phyloP scores from a whole-genome alignment of 2,113 vertebrate species.

The Triplophysa rosa region DNA sequence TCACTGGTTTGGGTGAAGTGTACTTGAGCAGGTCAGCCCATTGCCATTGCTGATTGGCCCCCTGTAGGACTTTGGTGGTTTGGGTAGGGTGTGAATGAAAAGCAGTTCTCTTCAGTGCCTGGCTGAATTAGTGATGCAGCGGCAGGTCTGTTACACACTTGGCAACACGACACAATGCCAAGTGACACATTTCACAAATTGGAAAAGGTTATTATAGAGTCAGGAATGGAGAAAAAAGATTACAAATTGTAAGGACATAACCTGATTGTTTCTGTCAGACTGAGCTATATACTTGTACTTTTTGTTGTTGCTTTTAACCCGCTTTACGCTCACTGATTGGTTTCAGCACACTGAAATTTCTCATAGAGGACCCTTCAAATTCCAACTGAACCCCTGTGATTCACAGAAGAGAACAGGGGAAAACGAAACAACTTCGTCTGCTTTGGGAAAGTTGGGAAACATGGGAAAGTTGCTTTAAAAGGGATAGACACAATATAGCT shows the following conservation, averaged over 20 bases:
- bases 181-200: conserved; percentile 74
- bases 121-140: conserved; percentile 70
- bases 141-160: conserved; percentile 38
- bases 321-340: background rate
- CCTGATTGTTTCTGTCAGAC: no score
- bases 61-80: conserved; percentile 41
- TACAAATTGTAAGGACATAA: no score
- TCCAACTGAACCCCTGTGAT: conserved; percentile 26
- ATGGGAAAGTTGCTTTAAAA: conserved; percentile 18
- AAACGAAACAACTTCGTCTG: background rate
- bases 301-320: background rate
- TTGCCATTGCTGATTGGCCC: conserved; percentile 53
- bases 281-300: background rate
- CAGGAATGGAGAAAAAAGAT: conserved; percentile 37
- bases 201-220: conserved; percentile 51
- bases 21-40: conserved; percentile 57
- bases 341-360: conserved; percentile 8
- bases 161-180: conserved; percentile 60
- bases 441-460: background rate
- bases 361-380: conserved; percentile 41
- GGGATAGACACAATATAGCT: background rate
- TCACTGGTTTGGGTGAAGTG: conserved; percentile 48
- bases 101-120: conserved; percentile 57
- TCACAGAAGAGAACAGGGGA: background rate
- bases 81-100: conserved; percentile 59